Base-by-base conservation (phyloP, 1,140 invertebrate species). In the Branchinecta lynchi region DNA sequence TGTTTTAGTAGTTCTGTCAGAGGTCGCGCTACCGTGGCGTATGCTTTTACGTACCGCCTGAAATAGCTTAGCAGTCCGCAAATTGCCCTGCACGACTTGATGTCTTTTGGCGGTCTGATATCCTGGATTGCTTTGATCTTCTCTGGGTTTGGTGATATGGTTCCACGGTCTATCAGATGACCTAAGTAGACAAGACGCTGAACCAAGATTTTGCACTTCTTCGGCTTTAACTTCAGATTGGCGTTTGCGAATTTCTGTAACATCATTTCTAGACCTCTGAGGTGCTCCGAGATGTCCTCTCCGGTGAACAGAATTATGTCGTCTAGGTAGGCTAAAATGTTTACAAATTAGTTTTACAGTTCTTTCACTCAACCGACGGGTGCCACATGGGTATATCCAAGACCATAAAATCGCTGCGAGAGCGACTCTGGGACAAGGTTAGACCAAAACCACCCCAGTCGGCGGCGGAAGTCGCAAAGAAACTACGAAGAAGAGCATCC, bases 11-110 rank as follows among this genome's bases (percentile, higher is more conserved):
- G n/a, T 9, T 51, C n/a, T 51, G 46, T 51, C 46, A 51, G n/a
- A n/a, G 9, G 46, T n/a, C n/a, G 46, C 9, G 46, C n/a, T n/a
- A 51, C n/a, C n/a, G n/a, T n/a, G n/a, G 46, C 9, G 9, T 51
- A n/a, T 51, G 9, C n/a, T n/a, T 51, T 51, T 9, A 51, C n/a
- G 46, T 51, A 51, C 9, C 46, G n/a, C 46, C 46, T 51, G 46
- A 51, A 51, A 51, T 51, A 51, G n/a, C 46, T 9, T 51, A 51
- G n/a, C n/a, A 51, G n/a, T 51, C 46, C 46, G n/a, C 46, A 51
- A 9, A 9, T 9, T 51, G 46, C 9, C n/a, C 46, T 51, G n/a
- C 46, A 51, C 9, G 9, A 9, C n/a, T 51, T 51, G 9, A 9
- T 51, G n/a, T n/a, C 9, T 51, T 51, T 51, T 51, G 46, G 9